A percentile compares a stretch with the other conserved stretches of the same genome.
These are phyloP conservation scores for Athrips mouffetella DNA, from an alignment of 2,888 invertebrate species.

Conservation along the genomic window DNA sequence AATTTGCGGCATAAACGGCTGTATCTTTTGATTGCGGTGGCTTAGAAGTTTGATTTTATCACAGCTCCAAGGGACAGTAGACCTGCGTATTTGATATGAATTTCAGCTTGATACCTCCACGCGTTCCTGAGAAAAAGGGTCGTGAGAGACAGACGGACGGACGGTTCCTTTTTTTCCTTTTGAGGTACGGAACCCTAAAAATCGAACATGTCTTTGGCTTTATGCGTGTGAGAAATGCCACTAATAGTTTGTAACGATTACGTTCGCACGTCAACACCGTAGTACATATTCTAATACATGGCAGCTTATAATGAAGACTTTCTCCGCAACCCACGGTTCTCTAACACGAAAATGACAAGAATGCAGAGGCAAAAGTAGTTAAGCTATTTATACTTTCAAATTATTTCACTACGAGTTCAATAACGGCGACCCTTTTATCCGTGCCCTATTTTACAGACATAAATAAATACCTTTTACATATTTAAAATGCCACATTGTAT, in stretches of 20 bases:
- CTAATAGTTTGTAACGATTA: constrained; percentile 4
- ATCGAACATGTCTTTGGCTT: background rate
- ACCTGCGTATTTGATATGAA: too few relatives aligned
- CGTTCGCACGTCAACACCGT: constrained; percentile 14
- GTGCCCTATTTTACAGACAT: constrained; percentile 15
- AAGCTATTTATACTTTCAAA: constrained; percentile 1
- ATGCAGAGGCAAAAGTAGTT: background rate
- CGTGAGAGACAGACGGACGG: too few relatives aligned
- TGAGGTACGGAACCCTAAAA: too few relatives aligned
- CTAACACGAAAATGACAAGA: constrained; percentile 25
- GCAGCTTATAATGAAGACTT: constrained; percentile 21
- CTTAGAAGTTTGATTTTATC: too few relatives aligned
- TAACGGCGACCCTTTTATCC: constrained; percentile 20
- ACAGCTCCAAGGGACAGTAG: too few relatives aligned
- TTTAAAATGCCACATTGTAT: constrained; percentile 53
- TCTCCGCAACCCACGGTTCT: constrained; percentile 23
- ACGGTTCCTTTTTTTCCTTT: too few relatives aligned
- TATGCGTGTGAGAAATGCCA: background rate
- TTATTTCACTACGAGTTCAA: constrained; percentile 14
- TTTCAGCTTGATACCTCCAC: too few relatives aligned
- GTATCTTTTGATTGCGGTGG: too few relatives aligned
- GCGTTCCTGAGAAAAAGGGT: too few relatives aligned
- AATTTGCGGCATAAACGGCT: too few relatives aligned
- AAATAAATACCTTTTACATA: constrained; percentile 39
- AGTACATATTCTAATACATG: constrained; percentile 16